Evolutionary conservation across 2,113 vertebrate genomes (phyloP), one percentile per base, ranked within the genome.

Genomic region (Amia ocellicauda): DNA sequence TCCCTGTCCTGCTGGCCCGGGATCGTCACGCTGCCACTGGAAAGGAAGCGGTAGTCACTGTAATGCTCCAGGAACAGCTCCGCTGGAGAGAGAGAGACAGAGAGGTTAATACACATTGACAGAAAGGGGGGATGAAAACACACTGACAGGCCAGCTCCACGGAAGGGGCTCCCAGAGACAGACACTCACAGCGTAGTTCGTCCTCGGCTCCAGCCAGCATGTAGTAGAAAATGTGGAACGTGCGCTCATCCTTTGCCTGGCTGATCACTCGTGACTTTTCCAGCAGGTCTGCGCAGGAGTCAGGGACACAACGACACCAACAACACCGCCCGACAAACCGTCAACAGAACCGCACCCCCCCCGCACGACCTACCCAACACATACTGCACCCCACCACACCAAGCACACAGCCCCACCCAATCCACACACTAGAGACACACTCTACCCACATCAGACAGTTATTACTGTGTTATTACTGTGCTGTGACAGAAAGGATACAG

Each of bases 1-100:
- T 99, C 97, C 69, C 94, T 98, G 83, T 98, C 96, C 75, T 98
- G 95, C 73, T 98, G 96, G 3, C 97, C 97, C 0, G 97, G 96
- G 69, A 99, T 98, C 0, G 95, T 98, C 49, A 99, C 86, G 0
- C 97, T 94, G 2, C 97, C 97, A 0, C 98, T 99, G 78, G 94
- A 98, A 73, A 99, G 87, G 88, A 99, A 99, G 54, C 94, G 92
- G 56, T 99, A 99, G 49, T 96, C 95, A 81, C 89, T 98, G 86
- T 97, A 99, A 59, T 76, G 73, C 77, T 90, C 88, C 27, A 90
- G 77, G 62, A 86, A 87, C 40, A 90, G 80, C 24, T 90, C 89
- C 28, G 68, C 89, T 91, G 68, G 42, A 58, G 22, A 43, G 40
- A 2, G 9, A 41, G 23, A 16, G 8, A 23, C 9, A 19, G 40